A percentile compares a stretch with the other conserved stretches of the same genome.
phyloP scores from a whole-genome alignment of 2,113 vertebrate species.

The Helogale parvula region DNA sequence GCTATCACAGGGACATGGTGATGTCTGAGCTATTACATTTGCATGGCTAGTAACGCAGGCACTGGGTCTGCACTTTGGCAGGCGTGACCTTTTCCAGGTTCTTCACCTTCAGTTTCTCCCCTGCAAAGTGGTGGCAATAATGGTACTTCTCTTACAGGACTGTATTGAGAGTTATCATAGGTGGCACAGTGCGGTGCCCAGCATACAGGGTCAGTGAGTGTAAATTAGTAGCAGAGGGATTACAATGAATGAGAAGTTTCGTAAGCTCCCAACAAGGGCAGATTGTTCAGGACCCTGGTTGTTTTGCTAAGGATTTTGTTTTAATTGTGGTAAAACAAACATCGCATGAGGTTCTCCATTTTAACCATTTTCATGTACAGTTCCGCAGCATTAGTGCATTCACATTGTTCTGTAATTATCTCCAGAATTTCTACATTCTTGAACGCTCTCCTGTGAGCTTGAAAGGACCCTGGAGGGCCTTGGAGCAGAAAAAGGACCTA shows the following conservation, averaged over 20 bases:
- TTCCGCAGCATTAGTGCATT: not conserved
- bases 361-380: not conserved
- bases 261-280: not conserved
- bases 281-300: not conserved
- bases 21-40: not conserved
- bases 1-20: not conserved
- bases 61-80: not conserved
- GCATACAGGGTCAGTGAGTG: not conserved
- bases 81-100: not conserved
- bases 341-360: not conserved
- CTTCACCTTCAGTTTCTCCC: not conserved
- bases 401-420: not conserved
- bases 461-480: not conserved
- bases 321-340: not conserved
- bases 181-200: not conserved
- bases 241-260: not conserved
- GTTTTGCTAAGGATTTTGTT: not conserved
- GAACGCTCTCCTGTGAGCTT: not conserved
- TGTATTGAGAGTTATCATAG: not conserved
- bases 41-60: accelerated
- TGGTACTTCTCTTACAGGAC: not conserved
- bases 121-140: not conserved
- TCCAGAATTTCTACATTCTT: not conserved
- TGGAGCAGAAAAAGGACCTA: not conserved
- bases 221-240: not conserved